Percentiles rank a stretch among this genome's conserved stretches.
Conservation (phyloP, 2,113 vertebrate species). For the Dromas ardeola region DNA sequence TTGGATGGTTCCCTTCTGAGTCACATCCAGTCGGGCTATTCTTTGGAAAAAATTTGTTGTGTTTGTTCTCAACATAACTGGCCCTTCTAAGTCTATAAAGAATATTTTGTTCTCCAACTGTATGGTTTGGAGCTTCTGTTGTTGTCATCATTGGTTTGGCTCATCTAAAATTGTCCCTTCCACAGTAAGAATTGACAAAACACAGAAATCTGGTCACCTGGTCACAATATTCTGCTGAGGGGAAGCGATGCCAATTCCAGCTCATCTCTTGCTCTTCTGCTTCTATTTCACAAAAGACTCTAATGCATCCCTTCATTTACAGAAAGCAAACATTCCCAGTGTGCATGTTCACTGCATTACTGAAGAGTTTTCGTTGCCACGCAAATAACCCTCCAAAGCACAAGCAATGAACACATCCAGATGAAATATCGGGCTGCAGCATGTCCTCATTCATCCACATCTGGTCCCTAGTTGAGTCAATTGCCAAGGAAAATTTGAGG, state of each 20-base stretch:
- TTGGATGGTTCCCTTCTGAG: constrained; percentile 13
- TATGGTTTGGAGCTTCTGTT: constrained; percentile 33
- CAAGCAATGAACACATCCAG: neutral
- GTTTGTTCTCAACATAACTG: constrained; percentile 12
- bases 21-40: neutral
- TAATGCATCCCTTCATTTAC: constrained; percentile 36
- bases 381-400: neutral
- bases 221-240: constrained; percentile 27
- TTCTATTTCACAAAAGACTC: constrained; percentile 46
- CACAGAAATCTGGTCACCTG: constrained; percentile 66
- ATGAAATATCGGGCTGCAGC: fast-evolving
- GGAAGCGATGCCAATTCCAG: neutral
- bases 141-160: neutral
- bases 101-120: constrained; percentile 18
- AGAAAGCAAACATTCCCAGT: constrained; percentile 25
- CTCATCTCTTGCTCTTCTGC: constrained; percentile 58
- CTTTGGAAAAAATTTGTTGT: neutral
- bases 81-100: neutral
- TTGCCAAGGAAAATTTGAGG: neutral
- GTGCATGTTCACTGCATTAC: neutral
- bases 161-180: constrained; percentile 22
- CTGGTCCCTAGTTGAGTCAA: neutral
- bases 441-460: neutral
- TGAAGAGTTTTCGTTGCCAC: neutral
- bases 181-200: constrained; percentile 29